phyloP scores from a whole-genome alignment of 2,888 invertebrate species.

The Drosophila recens region DNA sequence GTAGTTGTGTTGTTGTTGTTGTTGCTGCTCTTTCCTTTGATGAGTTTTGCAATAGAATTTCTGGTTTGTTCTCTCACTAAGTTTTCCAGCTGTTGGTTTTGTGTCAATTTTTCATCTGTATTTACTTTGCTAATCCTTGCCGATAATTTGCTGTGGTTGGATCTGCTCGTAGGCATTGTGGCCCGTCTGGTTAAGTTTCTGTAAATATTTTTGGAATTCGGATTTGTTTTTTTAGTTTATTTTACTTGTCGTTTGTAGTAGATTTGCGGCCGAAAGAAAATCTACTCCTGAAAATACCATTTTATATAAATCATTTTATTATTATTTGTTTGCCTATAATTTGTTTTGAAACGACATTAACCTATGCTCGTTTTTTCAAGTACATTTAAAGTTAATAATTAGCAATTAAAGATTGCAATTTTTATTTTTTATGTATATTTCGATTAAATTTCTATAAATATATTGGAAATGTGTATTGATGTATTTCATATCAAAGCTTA shows the following conservation, averaged over 20 bases:
- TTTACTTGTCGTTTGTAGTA: slow-evolving; percentile 18
- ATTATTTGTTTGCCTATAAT: slow-evolving; percentile 15
- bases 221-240: slow-evolving; percentile 29
- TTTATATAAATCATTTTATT: slow-evolving; percentile 15
- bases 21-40: slow-evolving; percentile 29
- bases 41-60: slow-evolving; percentile 36
- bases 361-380: neutral
- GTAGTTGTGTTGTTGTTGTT: slow-evolving; percentile 5
- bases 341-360: neutral
- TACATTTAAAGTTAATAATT: neutral
- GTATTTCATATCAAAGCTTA: neutral
- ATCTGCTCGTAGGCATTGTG: slow-evolving; percentile 8
- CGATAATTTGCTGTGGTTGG: slow-evolving; percentile 55
- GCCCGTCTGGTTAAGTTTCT: slow-evolving; percentile 6
- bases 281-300: slow-evolving; percentile 16
- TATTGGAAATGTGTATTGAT: neutral
- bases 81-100: slow-evolving; percentile 26
- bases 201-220: slow-evolving; percentile 44
- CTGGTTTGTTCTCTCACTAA: slow-evolving; percentile 15
- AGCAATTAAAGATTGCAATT: neutral
- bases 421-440: neutral
- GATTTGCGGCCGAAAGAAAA: slow-evolving; percentile 34
- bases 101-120: slow-evolving; percentile 54
- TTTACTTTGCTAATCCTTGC: slow-evolving; percentile 59
- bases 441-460: neutral